Conservation (phyloP, 2,797 vertebrate genomes). For the Cynodonichthys magdalenae region DNA sequence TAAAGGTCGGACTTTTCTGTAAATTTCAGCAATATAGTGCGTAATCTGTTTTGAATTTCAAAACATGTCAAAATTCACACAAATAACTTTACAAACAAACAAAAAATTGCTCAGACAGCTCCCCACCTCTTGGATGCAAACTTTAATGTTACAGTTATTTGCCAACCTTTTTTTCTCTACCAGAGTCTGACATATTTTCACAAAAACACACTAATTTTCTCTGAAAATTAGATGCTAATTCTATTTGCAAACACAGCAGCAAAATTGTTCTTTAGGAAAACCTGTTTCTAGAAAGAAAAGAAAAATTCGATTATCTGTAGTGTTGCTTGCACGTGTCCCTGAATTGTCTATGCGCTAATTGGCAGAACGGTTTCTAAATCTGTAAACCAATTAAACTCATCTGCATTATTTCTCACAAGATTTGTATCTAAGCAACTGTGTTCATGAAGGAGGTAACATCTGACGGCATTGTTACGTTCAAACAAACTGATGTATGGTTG, state of each 20-base stretch:
- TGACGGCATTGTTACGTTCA: slow-evolving; percentile 20
- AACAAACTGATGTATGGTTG: slow-evolving; percentile 36
- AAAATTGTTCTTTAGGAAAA: slow-evolving; percentile 20
- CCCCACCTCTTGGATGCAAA: neutral
- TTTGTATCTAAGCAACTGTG: slow-evolving; percentile 28
- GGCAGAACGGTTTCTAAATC: slow-evolving; percentile 16
- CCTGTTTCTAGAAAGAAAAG: slow-evolving; percentile 4
- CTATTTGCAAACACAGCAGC: slow-evolving; percentile 15
- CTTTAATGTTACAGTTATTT: neutral
- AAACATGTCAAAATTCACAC: neutral
- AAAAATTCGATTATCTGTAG: slow-evolving; percentile 1
- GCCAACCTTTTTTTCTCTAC: neutral
- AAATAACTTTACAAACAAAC: no score
- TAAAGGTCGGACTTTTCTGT: neutral
- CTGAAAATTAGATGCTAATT: slow-evolving; percentile 10
- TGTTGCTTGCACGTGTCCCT: neutral
- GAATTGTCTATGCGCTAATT: slow-evolving; percentile 11
- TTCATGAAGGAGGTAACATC: slow-evolving; percentile 37
- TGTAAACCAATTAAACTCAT: slow-evolving; percentile 20
- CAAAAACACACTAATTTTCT: neutral
- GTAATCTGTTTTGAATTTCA: neutral
- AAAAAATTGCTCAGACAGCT: no score
- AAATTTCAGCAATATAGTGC: neutral
- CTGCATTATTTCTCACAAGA: slow-evolving; percentile 23
- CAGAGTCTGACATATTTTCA: neutral